Evolutionary conservation across 2,888 invertebrate genomes (phyloP).

Genomic region (Machimus atricapillus): DNA sequence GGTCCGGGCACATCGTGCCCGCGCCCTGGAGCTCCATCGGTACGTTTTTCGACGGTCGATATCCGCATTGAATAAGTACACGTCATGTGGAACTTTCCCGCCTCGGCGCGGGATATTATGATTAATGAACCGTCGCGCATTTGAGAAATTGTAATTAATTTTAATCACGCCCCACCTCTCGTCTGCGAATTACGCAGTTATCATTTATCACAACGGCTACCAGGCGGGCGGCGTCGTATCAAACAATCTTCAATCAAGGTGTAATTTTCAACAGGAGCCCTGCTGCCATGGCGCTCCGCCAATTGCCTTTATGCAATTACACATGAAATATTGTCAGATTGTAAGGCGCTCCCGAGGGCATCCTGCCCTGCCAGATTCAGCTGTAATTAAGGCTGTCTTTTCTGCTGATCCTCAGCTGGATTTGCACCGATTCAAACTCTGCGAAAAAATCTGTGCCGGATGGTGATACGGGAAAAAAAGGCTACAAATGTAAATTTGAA

Average conservation of each 20-base stretch:
- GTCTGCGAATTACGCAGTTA: neutral
- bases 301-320: slow-evolving; percentile 12
- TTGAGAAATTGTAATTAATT: slow-evolving; percentile 40
- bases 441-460: neutral
- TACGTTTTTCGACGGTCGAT: slow-evolving; percentile 18
- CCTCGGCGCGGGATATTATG: slow-evolving; percentile 7
- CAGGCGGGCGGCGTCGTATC: neutral
- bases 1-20: neutral
- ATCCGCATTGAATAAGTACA: slow-evolving; percentile 8
- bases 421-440: neutral
- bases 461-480: neutral
- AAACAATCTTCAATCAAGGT: slow-evolving; percentile 33
- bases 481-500: neutral
- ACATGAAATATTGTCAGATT: slow-evolving; percentile 20
- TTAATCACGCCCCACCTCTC: slow-evolving; percentile 14
- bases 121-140: slow-evolving; percentile 30
- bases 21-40: neutral
- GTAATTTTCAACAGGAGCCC: slow-evolving; percentile 17
- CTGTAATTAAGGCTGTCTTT: neutral
- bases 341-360: neutral
- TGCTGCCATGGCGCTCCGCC: neutral
- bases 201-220: slow-evolving; percentile 28
- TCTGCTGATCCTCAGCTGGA: neutral
- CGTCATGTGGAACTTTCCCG: slow-evolving; percentile 14
- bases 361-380: neutral